Percentiles rank a stretch among this genome's conserved stretches.
These are phyloP conservation scores for Jacana jacana DNA, from an alignment of 2,113 vertebrate genomes.

Conservation along the genomic window DNA sequence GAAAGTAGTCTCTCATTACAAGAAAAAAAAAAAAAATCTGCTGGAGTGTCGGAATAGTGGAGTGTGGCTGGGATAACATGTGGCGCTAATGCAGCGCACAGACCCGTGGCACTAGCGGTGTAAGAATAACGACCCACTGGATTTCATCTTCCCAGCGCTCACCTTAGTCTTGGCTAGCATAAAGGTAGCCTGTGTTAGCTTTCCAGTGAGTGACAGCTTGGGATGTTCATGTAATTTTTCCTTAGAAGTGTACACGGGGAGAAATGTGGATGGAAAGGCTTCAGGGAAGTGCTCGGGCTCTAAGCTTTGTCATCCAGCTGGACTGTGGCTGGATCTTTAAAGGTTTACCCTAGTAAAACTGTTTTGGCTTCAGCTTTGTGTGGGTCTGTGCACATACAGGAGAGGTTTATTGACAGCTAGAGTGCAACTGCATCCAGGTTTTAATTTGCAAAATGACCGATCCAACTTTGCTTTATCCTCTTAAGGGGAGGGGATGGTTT, in stretches of 20 bases:
- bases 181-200: constrained; percentile 9
- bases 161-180: not conserved
- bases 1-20: constrained; percentile 36
- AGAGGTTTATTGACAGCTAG: not conserved
- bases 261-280: not conserved
- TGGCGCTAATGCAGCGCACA: constrained; percentile 48
- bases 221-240: not conserved
- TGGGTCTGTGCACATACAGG: not conserved
- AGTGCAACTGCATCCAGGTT: not conserved
- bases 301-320: constrained; percentile 51
- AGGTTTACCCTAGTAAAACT: not conserved
- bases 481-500: constrained; percentile 28
- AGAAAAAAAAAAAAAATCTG: not conserved
- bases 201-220: not conserved
- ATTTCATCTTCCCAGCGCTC: constrained; percentile 46
- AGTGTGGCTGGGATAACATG: constrained; percentile 56
- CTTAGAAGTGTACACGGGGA: not conserved
- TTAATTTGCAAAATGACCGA: constrained; percentile 22
- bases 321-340: not conserved
- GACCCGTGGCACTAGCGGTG: constrained; percentile 34
- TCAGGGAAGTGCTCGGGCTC: not conserved
- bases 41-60: constrained; percentile 56
- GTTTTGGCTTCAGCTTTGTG: not conserved
- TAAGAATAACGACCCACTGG: constrained; percentile 52
- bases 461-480: constrained; percentile 53